Conservation (phyloP, 92 coral and sea anemone species). For the Anthopleura xanthogrammica region DNA sequence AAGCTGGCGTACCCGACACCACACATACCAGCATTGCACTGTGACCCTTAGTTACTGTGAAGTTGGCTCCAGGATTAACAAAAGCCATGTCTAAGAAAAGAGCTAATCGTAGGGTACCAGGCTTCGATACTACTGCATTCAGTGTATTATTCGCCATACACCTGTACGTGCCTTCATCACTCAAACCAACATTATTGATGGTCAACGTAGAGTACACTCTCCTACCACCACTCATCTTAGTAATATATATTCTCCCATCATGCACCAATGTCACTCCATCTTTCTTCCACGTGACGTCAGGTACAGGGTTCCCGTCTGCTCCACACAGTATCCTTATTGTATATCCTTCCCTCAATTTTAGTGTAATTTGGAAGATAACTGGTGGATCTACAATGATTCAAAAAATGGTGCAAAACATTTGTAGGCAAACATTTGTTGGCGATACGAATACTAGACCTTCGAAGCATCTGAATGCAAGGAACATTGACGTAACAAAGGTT, state of each 20-base stretch:
- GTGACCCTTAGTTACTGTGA: slow-evolving; percentile 7
- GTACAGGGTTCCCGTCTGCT: neutral
- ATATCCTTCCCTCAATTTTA: neutral
- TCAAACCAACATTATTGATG: neutral
- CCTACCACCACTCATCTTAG: neutral
- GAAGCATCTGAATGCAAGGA: no score
- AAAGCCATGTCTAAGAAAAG: no score
- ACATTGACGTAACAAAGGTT: no score
- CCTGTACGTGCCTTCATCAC: neutral
- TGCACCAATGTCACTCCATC: neutral
- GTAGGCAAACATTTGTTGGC: neutral
- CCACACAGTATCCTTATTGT: neutral
- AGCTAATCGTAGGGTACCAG: neutral
- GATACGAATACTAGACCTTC: no score
- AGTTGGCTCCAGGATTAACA: slow-evolving; percentile 12
- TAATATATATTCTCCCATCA: neutral
- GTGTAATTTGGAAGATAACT: neutral
- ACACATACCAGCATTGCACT: slow-evolving; percentile 2
- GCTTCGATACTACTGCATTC: neutral
- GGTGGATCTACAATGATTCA: neutral
- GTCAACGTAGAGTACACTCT: slow-evolving; percentile 8
- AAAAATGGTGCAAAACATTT: neutral
- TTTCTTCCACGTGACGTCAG: slow-evolving; percentile 8
- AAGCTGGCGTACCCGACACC: neutral
- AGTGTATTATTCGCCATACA: slow-evolving; percentile 1